Conservation (phyloP, 2,113 vertebrate species). For the Canis aureus region DNA sequence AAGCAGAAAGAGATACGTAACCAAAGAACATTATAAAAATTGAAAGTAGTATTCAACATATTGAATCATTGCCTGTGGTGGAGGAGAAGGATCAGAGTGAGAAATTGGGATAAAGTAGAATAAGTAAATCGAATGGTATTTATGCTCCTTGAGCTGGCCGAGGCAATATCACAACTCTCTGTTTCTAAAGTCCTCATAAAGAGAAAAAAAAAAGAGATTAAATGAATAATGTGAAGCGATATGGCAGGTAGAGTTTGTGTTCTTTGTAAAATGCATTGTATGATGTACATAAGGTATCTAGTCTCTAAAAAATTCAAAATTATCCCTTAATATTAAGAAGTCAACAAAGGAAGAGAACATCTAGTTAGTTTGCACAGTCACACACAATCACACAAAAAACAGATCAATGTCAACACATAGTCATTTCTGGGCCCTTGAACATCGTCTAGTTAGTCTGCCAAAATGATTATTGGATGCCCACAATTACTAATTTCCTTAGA, state of each 20-base stretch:
- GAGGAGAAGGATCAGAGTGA: not conserved
- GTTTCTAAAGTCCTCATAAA: not conserved
- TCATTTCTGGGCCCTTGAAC: not conserved
- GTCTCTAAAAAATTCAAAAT: not conserved
- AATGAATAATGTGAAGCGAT: not conserved
- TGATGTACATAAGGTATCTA: not conserved
- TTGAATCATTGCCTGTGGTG: not conserved
- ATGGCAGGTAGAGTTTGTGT: not conserved
- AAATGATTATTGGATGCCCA: not conserved
- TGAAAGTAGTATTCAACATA: not conserved
- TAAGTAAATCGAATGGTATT: not conserved
- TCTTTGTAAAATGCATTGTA: not conserved
- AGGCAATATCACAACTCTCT: not conserved
- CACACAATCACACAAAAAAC: not conserved
- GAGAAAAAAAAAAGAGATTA: not conserved
- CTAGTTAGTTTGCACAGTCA: not conserved
- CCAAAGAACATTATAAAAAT: not conserved
- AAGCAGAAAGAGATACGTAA: not conserved
- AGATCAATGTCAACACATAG: not conserved
- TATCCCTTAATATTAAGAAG: not conserved
- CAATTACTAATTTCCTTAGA: not conserved
- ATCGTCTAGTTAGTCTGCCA: not conserved
- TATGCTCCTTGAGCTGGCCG: not conserved
- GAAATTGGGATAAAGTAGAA: not conserved
- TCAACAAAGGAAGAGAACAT: not conserved